Evolutionary conservation across 2,888 invertebrate species (phyloP), one percentile per base, ranked within the genome.

Genomic region (Strigamia transsilvanica): DNA sequence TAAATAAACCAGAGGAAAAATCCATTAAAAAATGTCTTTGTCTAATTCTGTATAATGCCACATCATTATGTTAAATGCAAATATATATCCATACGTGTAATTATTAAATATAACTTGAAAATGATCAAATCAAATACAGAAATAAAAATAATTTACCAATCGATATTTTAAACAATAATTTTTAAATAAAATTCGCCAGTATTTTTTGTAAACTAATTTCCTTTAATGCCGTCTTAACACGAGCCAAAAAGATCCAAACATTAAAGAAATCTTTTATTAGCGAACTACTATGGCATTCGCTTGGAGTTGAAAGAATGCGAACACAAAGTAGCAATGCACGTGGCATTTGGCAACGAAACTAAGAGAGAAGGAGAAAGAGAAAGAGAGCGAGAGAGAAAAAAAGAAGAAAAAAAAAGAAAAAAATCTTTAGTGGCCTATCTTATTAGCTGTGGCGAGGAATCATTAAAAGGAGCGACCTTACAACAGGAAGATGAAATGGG

Each of bases 381-480:
- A 46, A 46, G n/a, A 61, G n/a, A 61, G n/a, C 2, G 21, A 18
- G 23, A 61, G 23, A 32, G 12, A 27, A 46, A 61, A 61, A 18
- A 61, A 61, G 2, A 61, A 18, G 10, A 61, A 18, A 32, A 10
- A 5, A 15, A 66, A 15, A 66, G 27, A 66, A 66, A 66, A 66
- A 66, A 66, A 66, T 32, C 66, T 66, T 66, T 66, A 66, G 66
- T 66, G 66, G 66, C 66, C 66, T 66, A 66, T 66, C 66, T 66
- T 66, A 66, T 66, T 66, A 66, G 66, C 66, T 66, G 66, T 66
- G 66, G 66, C 66, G 66, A 27, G 27, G 66, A 66, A 66, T 66
- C 66, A 66, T 66, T 66, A 66, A 66, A 66, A 66, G 66, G 66
- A 66, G 66, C 66, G 66, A 66, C 66, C 66, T 66, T 66, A 66